A percentile compares a stretch with the other conserved stretches of the same genome.
Evolutionary conservation across 2,797 vertebrate species (phyloP).

Genomic region (Darevskia nairensis): DNA sequence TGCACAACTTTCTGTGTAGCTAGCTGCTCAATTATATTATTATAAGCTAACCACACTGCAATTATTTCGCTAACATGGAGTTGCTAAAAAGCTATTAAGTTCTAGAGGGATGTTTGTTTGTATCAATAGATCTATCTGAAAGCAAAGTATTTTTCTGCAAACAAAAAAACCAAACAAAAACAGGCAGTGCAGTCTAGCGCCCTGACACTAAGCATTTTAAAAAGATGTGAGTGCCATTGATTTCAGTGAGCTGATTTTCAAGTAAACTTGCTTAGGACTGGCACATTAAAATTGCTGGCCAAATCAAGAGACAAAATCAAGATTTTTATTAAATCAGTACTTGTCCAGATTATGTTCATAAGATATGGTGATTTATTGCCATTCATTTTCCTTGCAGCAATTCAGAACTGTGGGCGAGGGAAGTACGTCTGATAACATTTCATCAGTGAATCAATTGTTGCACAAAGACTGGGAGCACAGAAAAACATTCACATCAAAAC

Average conservation of each 20-base stretch:
- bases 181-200: neutral
- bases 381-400: neutral
- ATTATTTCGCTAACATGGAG: neutral
- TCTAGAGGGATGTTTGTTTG: neutral
- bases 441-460: neutral
- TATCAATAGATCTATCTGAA: neutral
- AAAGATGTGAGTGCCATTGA: neutral
- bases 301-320: neutral
- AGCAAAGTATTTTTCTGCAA: neutral
- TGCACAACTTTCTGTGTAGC: neutral
- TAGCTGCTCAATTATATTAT: neutral
- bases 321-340: neutral
- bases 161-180: neutral
- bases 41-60: constrained; percentile 1
- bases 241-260: neutral
- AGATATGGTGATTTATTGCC: neutral
- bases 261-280: neutral
- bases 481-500: neutral
- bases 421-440: neutral
- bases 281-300: neutral
- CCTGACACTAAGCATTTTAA: neutral
- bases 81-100: constrained; percentile 14
- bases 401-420: neutral
- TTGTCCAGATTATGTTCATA: neutral
- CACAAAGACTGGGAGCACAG: neutral